Percentiles rank a stretch among this genome's conserved stretches.
These are phyloP conservation scores for Porites divaricata DNA, from an alignment of 92 coral and sea anemone species.

Conservation along the genomic window DNA sequence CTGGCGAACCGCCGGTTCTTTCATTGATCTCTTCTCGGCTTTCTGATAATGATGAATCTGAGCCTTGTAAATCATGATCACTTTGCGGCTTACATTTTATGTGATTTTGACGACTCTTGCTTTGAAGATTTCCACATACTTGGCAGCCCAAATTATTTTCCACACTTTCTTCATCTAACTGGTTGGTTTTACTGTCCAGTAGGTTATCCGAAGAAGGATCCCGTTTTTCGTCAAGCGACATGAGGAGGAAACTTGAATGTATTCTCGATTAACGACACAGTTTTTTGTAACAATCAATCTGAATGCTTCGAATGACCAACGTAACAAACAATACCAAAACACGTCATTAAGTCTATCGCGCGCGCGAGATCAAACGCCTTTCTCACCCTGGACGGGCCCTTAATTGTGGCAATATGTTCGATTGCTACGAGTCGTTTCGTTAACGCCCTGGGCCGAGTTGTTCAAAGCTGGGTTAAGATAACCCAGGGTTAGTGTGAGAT, in stretches of 20 bases:
- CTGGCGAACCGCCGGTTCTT: not conserved
- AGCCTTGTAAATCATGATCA: not conserved
- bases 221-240: conserved; percentile 26
- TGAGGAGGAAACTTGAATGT: not conserved
- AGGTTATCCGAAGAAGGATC: not conserved
- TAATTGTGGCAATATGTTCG: not conserved
- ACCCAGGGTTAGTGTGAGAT: no score
- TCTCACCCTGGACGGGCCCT: not conserved
- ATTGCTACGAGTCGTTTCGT: no score
- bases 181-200: not conserved
- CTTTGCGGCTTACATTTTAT: not conserved
- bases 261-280: not conserved
- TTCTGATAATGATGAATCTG: not conserved
- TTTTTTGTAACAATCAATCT: not conserved
- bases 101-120: not conserved
- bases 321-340: conserved; percentile 4
- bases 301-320: not conserved
- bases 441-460: no score
- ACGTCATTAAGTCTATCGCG: not conserved
- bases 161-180: not conserved
- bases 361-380: not conserved
- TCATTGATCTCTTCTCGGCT: not conserved
- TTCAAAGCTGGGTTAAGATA: no score
- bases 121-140: not conserved
- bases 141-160: not conserved